Percentiles rank a stretch among this genome's conserved stretches.
These are phyloP conservation scores for Bombus confusus DNA, from an alignment of 1,140 invertebrate genomes.

Conservation along the genomic window DNA sequence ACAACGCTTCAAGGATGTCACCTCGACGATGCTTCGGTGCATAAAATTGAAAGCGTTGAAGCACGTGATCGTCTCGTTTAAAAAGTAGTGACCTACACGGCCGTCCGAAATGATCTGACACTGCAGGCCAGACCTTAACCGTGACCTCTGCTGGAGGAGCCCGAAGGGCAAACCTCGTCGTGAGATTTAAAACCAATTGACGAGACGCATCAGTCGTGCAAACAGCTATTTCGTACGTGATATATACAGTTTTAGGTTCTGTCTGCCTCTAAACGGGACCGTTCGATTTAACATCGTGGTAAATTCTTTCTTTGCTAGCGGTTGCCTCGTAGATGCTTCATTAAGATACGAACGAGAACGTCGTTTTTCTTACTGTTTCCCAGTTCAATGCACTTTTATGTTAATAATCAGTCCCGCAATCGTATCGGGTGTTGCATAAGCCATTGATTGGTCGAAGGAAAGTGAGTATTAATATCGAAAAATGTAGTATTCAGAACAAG, in stretches of 20 bases:
- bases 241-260: background rate
- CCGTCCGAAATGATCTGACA: slow-evolving; percentile 65
- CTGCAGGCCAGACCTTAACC: slow-evolving; percentile 64
- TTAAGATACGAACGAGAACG: background rate
- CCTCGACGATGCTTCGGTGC: slow-evolving; percentile 23
- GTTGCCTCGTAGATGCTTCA: background rate
- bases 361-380: slow-evolving; percentile 6
- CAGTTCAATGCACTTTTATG: slow-evolving; percentile 45
- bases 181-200: slow-evolving; percentile 55
- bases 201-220: slow-evolving; percentile 25
- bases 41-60: slow-evolving; percentile 31
- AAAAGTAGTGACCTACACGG: slow-evolving; percentile 61
- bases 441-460: slow-evolving; percentile 31
- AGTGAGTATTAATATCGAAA: slow-evolving; percentile 41
- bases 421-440: slow-evolving; percentile 32
- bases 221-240: slow-evolving; percentile 33
- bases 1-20: slow-evolving; percentile 31
- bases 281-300: background rate
- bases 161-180: slow-evolving; percentile 44
- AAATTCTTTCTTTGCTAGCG: background rate
- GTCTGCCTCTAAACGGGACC: background rate
- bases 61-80: slow-evolving; percentile 38
- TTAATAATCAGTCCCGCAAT: slow-evolving; percentile 38
- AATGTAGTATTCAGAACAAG: slow-evolving; percentile 39
- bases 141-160: slow-evolving; percentile 52